A percentile compares a stretch with the other conserved stretches of the same genome.
phyloP scores from a whole-genome alignment of 2,888 invertebrate species.

The Lasiommata megera region DNA sequence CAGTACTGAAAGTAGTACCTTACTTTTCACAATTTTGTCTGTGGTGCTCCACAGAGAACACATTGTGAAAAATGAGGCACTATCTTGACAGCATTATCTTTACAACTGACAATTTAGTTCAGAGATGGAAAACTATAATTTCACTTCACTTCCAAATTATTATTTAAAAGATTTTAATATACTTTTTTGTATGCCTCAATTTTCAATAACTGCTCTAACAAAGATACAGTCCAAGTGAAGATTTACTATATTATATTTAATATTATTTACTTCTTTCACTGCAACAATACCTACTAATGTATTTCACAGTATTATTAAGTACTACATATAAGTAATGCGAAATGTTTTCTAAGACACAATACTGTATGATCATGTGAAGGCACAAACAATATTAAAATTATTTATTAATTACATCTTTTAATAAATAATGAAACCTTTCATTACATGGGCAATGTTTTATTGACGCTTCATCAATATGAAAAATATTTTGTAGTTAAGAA shows the following conservation, averaged over 20 bases:
- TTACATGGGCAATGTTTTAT: conserved; percentile 40
- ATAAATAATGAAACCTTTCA: conserved; percentile 35
- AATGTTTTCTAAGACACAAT: conserved; percentile 51
- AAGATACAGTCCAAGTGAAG: conserved; percentile 1
- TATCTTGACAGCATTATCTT: no score
- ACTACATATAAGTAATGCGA: conserved; percentile 44
- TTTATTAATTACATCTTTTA: conserved; percentile 40
- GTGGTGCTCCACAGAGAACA: no score
- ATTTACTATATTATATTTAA: conserved; percentile 18
- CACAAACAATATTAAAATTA: conserved; percentile 68
- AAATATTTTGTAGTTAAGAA: conserved; percentile 56
- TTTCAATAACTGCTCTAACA: background rate
- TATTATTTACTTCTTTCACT: conserved; percentile 20
- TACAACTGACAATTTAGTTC: no score
- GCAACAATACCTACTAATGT: conserved; percentile 45
- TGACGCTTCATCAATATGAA: conserved; percentile 37
- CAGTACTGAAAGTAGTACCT: no score
- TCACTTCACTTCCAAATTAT: no score
- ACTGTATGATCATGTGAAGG: conserved; percentile 50
- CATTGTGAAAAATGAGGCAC: no score
- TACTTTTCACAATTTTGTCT: no score
- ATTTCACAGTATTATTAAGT: conserved; percentile 49
- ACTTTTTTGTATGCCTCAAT: background rate
- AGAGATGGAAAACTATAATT: no score
- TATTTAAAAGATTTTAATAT: no score